Evolutionary conservation across 2,797 vertebrate genomes (phyloP), one percentile per base, ranked within the genome.

Genomic region (Onychomys arenicola): DNA sequence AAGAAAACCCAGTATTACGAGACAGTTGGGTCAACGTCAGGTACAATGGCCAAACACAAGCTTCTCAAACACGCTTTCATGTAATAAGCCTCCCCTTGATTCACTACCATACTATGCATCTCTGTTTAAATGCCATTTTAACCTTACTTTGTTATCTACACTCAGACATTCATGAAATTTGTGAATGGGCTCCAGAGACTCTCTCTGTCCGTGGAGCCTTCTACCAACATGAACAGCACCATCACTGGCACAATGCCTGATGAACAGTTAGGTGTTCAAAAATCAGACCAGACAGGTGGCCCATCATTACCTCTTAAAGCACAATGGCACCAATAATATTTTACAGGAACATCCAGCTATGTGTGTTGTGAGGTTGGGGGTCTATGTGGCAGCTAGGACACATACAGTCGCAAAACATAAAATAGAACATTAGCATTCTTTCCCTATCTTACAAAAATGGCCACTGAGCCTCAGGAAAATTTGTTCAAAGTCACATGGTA

Each of bases 61-160:
- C 43, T 59, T 90, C 91, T 71, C 25, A 46, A 94, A 93, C 29
- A 91, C 23, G 32, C 49, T 49, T 92, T 91, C 75, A 91, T 4
- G 14, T 32, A 84, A 10, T 55, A 94, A 55, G 32, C 89, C 83
- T 95, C 95, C 76, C 95, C 11, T 32, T n/a, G 71, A n/a, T 81
- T 29, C 14, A 81, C 46, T 1, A 32, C 19, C 23, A 77, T 6
- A 59, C 32, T 73, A 1, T 23, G 43, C 25, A 75, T 93, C 43
- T 90, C 92, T 91, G 63, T 55, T 93, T 89, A 88, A 94, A 82
- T 5, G 49, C 0, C 16, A 43, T 37, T 91, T 96, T 85, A 89
- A 86, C 40, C 29, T 81, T 80, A 88, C 40, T 96, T 92, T 80
- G 80, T 96, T 77, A 87, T 32, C 12, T 5, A 77, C 19, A 93